Conservation (phyloP, 2,113 vertebrate genomes). For the Myotis yumanensis region DNA sequence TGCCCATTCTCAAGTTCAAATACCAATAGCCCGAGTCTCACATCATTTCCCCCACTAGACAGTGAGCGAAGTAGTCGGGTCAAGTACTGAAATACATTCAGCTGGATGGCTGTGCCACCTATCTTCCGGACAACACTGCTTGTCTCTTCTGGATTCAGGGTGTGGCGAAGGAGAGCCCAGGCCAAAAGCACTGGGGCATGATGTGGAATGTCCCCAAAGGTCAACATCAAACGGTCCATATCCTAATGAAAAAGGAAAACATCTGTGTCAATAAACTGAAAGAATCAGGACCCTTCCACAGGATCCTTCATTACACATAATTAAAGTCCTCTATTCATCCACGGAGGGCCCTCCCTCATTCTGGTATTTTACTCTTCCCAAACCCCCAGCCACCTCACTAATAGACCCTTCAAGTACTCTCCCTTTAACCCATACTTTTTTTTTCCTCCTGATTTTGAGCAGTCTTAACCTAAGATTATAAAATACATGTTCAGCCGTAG, state of each 20-base stretch:
- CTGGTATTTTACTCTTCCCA: background rate
- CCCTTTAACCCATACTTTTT: background rate
- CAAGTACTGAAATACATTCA: slow-evolving; percentile 95
- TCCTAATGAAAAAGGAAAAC: slow-evolving; percentile 83
- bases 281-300: background rate
- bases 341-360: background rate
- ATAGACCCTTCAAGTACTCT: background rate
- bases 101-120: slow-evolving; percentile 93
- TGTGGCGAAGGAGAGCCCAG: slow-evolving; percentile 96
- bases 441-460: background rate
- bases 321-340: background rate
- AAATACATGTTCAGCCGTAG: background rate
- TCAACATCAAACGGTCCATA: slow-evolving; percentile 93
- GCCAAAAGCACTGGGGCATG: slow-evolving; percentile 94
- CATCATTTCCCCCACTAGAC: slow-evolving; percentile 92
- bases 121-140: slow-evolving; percentile 88
- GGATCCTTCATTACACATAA: background rate
- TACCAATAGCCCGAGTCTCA: slow-evolving; percentile 78
- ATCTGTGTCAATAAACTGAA: background rate
- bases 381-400: background rate
- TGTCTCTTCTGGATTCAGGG: slow-evolving; percentile 90
- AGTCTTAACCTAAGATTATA: background rate
- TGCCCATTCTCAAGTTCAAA: background rate
- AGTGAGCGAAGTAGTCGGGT: slow-evolving; percentile 91
- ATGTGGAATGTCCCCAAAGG: slow-evolving; percentile 93